These are phyloP conservation scores for Illadopsis cleaveri DNA, from an alignment of 2,113 vertebrate genomes.

Conservation along the genomic window DNA sequence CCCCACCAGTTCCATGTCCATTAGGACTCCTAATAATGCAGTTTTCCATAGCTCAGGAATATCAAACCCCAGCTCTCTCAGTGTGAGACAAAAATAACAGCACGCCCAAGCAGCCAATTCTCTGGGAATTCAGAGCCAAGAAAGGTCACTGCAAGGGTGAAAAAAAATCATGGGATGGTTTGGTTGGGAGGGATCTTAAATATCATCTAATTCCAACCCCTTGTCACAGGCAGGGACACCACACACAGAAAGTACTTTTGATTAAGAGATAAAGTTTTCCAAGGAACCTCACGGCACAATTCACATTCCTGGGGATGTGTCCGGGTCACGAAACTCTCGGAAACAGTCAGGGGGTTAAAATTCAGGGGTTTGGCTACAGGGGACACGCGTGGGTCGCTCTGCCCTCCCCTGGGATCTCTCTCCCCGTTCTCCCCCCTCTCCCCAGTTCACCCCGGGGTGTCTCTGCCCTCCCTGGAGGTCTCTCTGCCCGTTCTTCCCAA, in stretches of 20 bases:
- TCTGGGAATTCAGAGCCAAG: not conserved
- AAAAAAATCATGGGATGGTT: not conserved
- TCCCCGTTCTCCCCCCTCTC: not conserved
- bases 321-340: accelerated
- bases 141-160: not conserved
- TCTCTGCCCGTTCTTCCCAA: not conserved
- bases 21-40: not conserved
- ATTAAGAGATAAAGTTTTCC: not conserved
- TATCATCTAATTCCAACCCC: not conserved
- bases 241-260: accelerated
- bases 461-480: no score
- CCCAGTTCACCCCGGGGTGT: not conserved
- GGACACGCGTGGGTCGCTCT: no score
- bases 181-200: not conserved
- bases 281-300: accelerated
- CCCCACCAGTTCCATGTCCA: accelerated
- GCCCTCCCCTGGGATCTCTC: not conserved
- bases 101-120: not conserved
- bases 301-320: accelerated
- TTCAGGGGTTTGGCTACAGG: not conserved
- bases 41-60: accelerated
- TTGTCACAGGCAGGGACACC: not conserved
- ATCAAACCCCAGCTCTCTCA: not conserved
- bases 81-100: accelerated
- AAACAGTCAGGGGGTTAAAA: not conserved